Percentiles rank a stretch among this genome's conserved stretches.
Evolutionary conservation across 1,140 invertebrate species (phyloP).

Genomic region (Microplitis demolitor): DNA sequence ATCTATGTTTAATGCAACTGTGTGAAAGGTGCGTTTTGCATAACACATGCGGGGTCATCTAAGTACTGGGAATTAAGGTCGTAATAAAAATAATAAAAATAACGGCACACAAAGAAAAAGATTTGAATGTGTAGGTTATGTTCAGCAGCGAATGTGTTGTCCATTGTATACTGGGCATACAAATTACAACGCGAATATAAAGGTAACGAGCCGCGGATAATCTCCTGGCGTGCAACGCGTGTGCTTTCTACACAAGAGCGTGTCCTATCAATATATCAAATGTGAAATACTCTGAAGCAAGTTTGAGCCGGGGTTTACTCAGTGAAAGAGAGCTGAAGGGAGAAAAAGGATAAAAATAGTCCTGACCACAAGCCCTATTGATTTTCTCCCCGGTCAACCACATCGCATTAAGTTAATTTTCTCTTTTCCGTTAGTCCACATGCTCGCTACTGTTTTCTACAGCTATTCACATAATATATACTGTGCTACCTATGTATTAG

Average conservation of each 20-base stretch:
- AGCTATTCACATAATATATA: neutral
- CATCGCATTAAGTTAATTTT: constrained; percentile 20
- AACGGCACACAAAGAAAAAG: no score
- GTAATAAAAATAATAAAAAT: neutral
- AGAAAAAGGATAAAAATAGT: neutral
- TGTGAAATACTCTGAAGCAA: constrained; percentile 17
- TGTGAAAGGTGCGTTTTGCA: neutral
- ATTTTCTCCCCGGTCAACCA: constrained; percentile 24
- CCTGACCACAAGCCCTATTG: constrained; percentile 26
- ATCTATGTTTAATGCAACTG: no score
- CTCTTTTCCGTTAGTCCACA: neutral
- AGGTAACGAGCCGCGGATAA: constrained; percentile 31
- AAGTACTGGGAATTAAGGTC: neutral
- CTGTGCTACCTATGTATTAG: no score
- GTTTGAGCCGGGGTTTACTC: neutral
- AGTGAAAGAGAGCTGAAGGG: neutral
- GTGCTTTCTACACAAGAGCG: neutral
- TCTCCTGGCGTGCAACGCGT: constrained; percentile 15
- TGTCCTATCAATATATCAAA: constrained; percentile 25
- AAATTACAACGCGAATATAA: constrained; percentile 24
- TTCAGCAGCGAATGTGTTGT: neutral
- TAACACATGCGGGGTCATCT: neutral
- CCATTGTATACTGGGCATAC: neutral
- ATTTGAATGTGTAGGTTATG: no score
- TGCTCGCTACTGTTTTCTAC: constrained; percentile 7